phyloP scores from a whole-genome alignment of 2,888 invertebrate genomes.

The Phymatocera aterrima region DNA sequence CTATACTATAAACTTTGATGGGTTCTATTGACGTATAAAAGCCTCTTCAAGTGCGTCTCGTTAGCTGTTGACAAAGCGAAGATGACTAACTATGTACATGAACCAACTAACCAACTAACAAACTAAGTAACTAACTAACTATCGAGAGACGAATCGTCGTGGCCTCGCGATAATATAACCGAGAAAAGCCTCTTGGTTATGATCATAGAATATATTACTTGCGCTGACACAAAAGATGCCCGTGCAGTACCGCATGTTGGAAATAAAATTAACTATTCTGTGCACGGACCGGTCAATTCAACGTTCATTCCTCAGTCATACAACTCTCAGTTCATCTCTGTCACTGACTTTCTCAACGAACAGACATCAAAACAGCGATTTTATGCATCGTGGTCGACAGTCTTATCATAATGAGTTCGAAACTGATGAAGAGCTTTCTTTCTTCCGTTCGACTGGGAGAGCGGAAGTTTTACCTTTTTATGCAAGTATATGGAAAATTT shows the following conservation, averaged over 20 bases:
- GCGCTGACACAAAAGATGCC: conserved; percentile 31
- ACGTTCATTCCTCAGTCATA: not conserved
- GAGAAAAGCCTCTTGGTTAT: not conserved
- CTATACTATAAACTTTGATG: conserved; percentile 33
- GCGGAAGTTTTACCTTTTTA: no score
- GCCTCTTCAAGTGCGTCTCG: conserved; percentile 20
- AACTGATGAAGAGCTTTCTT: no score
- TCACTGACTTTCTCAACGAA: not conserved
- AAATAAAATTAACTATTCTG: conserved; percentile 4
- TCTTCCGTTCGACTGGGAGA: no score
- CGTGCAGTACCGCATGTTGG: not conserved
- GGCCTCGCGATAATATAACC: not conserved
- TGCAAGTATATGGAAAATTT: no score
- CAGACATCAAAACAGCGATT: not conserved
- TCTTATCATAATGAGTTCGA: no score
- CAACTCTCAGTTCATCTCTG: not conserved
- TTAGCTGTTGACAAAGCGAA: conserved; percentile 6
- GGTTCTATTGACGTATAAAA: conserved; percentile 41
- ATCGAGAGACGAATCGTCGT: not conserved
- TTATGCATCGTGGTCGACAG: no score
- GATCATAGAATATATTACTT: not conserved
- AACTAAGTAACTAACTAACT: no score
- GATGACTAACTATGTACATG: not conserved
- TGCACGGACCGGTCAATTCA: conserved; percentile 15
- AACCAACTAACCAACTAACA: no score